Percentiles rank a stretch among this genome's conserved stretches.
These are phyloP conservation scores for Morpho achilles DNA, from an alignment of 2,888 invertebrate genomes.

Conservation along the genomic window DNA sequence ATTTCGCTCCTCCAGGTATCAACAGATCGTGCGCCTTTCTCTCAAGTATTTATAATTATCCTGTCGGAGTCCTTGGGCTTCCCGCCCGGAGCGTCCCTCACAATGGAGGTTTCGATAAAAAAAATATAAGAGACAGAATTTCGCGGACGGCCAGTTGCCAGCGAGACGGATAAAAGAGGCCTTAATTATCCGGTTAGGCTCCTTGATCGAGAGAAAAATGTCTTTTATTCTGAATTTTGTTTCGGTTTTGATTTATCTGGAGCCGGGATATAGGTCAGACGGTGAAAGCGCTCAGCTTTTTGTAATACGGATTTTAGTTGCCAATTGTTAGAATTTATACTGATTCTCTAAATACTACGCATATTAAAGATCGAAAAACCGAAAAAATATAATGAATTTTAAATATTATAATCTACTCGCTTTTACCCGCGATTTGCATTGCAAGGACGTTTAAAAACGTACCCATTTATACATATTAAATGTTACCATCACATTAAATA, in stretches of 20 bases:
- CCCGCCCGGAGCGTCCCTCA: constrained; percentile 12
- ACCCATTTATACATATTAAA: no score
- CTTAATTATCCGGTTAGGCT: constrained; percentile 69
- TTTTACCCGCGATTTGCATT: no score
- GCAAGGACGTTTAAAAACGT: no score
- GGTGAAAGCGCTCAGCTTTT: constrained; percentile 2
- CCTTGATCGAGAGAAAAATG: constrained; percentile 34
- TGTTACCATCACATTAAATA: no score
- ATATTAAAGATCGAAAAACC: no score
- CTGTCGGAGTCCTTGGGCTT: constrained; percentile 16
- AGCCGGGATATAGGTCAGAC: constrained; percentile 9
- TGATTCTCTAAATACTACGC: no score
- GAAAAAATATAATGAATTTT: not conserved
- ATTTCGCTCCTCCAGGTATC: constrained; percentile 4
- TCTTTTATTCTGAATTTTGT: constrained; percentile 24
- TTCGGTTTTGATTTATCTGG: constrained; percentile 24
- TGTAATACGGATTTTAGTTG: no score
- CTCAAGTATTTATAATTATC: constrained; percentile 22
- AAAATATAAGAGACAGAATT: constrained; percentile 24
- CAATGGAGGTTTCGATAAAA: constrained; percentile 19
- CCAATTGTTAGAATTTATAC: no score
- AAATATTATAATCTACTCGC: no score
- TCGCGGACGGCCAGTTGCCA: constrained; percentile 27
- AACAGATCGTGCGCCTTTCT: constrained; percentile 1
- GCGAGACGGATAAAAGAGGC: constrained; percentile 51